Evolutionary conservation across 2,113 vertebrate species (phyloP), one percentile per base, ranked within the genome.

Genomic region (Gallinago media): DNA sequence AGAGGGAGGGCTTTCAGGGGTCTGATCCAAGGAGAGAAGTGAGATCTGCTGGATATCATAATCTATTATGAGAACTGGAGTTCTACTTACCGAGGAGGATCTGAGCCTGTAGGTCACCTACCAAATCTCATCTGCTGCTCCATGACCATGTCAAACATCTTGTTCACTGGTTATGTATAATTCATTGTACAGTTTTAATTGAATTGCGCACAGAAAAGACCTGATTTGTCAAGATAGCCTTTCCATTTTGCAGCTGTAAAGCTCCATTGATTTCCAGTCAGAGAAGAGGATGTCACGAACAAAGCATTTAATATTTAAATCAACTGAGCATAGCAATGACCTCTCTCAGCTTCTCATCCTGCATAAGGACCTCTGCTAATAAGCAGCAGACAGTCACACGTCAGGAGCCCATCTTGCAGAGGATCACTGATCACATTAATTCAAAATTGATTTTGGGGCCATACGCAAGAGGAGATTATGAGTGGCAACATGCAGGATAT

Each of bases 301-400:
- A 92, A 66, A 84, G 80, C 1, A 8, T 91, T 96, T 94, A 94
- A 96, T 96, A 97, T 96, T 96, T 88, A 95, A 93, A 94, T 96
- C 71, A 93, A 61, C 88, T 59, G 52, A 94, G 76, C 83, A 56
- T 36, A 84, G 21, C 44, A 19, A 76, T 93, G 86, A 96, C 82
- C 83, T 96, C 89, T 82, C 68, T 84, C 49, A 59, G 80, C 61
- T 86, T 93, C 56, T 34, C 1, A 0, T 95, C 58, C 83, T 65
- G 62, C 44, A 72, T 71, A 56, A 91, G 47, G 59, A 80, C 27
- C 22, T 88, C 32, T 66, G 52, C 17, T 92, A 96, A 92, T 74
- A 67, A 95, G 55, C 23, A 58, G 47, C 61, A 84, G 59, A 38
- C 44, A 52, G 19, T 75, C 38, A 52, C 27, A 16, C 4, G 1